These are phyloP conservation scores for Stictocephala bisonia DNA, from an alignment of 2,888 invertebrate genomes.

Conservation along the genomic window DNA sequence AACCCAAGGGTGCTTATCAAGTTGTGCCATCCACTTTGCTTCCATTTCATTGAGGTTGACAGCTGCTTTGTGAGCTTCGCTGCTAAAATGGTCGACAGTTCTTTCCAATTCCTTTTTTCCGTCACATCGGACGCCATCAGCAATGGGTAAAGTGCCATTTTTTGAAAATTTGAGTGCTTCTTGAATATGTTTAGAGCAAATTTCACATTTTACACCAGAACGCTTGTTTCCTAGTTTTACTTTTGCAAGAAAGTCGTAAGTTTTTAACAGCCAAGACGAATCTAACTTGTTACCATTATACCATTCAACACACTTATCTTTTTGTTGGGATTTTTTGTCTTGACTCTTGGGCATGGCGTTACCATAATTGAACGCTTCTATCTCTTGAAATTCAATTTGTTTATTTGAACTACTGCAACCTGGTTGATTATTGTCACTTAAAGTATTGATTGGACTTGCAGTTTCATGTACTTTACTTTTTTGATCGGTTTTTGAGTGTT, in stretches of 20 bases:
- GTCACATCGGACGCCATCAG: conserved; percentile 43
- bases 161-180: conserved; percentile 42
- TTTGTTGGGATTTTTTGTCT: neutral
- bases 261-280: conserved; percentile 39
- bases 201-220: conserved; percentile 38
- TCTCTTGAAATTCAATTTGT: neutral
- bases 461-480: neutral
- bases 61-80: conserved; percentile 40
- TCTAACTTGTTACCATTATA: conserved; percentile 43
- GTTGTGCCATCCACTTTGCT: conserved; percentile 36
- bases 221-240: conserved; percentile 33
- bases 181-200: conserved; percentile 38
- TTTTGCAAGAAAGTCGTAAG: conserved; percentile 39
- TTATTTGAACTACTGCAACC: neutral
- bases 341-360: neutral
- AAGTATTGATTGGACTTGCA: neutral
- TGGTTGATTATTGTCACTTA: neutral
- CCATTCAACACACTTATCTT: neutral
- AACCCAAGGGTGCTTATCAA: conserved; percentile 46
- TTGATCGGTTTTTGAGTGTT: neutral
- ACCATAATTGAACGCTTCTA: too few species aligned
- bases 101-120: conserved; percentile 29
- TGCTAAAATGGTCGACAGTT: conserved; percentile 39
- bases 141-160: conserved; percentile 44
- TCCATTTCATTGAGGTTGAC: conserved; percentile 33